phyloP scores from a whole-genome alignment of 1,140 invertebrate genomes.

The Lordiphosa collinella region DNA sequence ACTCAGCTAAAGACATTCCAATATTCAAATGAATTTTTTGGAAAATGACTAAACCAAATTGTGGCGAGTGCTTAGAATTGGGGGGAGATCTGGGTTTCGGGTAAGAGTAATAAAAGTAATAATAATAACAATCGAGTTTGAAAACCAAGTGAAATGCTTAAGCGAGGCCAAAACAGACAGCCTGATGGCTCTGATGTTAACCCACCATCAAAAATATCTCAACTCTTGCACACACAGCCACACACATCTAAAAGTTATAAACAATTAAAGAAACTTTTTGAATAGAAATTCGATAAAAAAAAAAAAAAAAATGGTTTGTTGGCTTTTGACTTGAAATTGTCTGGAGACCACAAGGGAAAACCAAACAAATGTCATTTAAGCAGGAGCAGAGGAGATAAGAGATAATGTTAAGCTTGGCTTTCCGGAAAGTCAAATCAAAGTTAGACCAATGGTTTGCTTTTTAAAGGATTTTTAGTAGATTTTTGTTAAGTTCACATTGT shows the following conservation, averaged over 20 bases:
- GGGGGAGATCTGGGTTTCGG: constrained; percentile 35
- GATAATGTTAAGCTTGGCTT: background rate
- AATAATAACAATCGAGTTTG: constrained; percentile 47
- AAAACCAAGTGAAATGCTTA: constrained; percentile 46
- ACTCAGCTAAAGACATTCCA: constrained; percentile 5
- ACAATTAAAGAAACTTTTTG: constrained; percentile 41
- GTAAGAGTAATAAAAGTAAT: constrained; percentile 41
- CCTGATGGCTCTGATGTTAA: constrained; percentile 33
- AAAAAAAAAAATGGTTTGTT: constrained; percentile 35
- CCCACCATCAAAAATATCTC: constrained; percentile 61
- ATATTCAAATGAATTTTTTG: constrained; percentile 54
- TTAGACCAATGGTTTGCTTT: too few species aligned
- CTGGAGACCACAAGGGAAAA: background rate
- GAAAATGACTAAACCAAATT: constrained; percentile 70
- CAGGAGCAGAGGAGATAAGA: background rate
- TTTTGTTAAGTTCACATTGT: too few species aligned
- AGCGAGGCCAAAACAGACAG: constrained; percentile 16
- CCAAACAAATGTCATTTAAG: too few species aligned
- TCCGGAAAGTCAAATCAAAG: too few species aligned
- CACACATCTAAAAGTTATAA: constrained; percentile 31
- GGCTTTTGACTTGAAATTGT: constrained; percentile 23
- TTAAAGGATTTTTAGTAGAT: too few species aligned
- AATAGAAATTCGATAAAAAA: constrained; percentile 38
- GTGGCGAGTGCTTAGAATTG: constrained; percentile 57
- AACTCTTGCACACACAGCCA: constrained; percentile 9